Conservation (phyloP, 2,888 invertebrate species). For the Drosophila nr. perissopoda region DNA sequence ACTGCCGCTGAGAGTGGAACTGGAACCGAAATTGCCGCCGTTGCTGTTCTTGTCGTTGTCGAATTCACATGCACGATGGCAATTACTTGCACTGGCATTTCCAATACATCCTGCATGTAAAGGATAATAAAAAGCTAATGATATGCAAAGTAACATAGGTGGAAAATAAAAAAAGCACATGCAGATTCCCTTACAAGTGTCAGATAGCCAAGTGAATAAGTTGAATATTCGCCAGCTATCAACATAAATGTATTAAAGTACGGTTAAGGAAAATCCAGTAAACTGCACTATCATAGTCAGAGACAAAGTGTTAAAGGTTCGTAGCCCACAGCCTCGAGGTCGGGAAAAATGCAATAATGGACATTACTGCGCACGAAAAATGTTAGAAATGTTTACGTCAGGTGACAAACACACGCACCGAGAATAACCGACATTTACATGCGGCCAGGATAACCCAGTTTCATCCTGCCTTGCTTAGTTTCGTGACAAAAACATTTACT, state of each 20-base stretch:
- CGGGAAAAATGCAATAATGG: conserved; percentile 57
- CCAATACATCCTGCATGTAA: conserved; percentile 75
- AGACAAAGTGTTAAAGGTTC: conserved; percentile 8
- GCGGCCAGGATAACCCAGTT: conserved; percentile 4
- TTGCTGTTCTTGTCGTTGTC: conserved; percentile 56
- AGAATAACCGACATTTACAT: not conserved
- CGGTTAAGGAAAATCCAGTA: not conserved
- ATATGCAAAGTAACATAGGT: not conserved
- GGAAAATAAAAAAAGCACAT: not conserved
- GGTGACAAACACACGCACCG: conserved; percentile 14
- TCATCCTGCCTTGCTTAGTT: conserved; percentile 2
- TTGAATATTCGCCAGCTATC: conserved; percentile 40
- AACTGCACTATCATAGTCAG: conserved; percentile 24
- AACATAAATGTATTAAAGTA: not conserved
- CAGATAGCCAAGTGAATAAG: conserved; percentile 32
- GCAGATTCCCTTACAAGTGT: conserved; percentile 8
- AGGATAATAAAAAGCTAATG: not conserved
- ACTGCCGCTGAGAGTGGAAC: conserved; percentile 25
- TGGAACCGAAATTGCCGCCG: conserved; percentile 9
- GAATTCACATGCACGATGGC: conserved; percentile 83
- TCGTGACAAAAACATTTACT: conserved; percentile 32
- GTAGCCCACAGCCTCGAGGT: not conserved
- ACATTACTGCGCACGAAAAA: conserved; percentile 42
- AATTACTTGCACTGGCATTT: conserved; percentile 77
- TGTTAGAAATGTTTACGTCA: conserved; percentile 48